These are phyloP conservation scores for Meriones unguiculatus DNA, from an alignment of 2,113 vertebrate species.

Conservation along the genomic window DNA sequence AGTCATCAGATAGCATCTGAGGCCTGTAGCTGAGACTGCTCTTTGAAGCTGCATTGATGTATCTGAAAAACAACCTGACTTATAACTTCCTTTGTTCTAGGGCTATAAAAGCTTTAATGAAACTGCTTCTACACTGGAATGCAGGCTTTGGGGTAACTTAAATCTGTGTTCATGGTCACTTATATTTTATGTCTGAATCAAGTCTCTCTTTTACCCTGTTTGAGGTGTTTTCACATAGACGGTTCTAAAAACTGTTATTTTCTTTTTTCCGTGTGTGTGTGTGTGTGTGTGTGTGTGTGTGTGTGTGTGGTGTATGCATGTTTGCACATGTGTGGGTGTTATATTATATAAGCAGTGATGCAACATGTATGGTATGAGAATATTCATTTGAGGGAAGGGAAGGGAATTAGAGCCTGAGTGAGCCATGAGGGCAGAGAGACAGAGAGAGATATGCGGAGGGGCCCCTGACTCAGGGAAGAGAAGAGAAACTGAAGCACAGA, in stretches of 20 bases:
- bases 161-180: background rate
- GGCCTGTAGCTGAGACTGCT: background rate
- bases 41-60: too few species aligned
- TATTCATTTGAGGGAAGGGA: too few species aligned
- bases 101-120: background rate
- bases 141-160: background rate
- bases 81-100: background rate
- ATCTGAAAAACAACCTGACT: background rate
- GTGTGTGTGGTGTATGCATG: background rate
- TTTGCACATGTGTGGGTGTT: background rate
- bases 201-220: too few species aligned
- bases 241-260: background rate
- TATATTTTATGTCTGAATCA: background rate
- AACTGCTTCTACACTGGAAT: background rate
- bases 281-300: background rate
- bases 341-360: too few species aligned
- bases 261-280: background rate
- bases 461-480: too few species aligned
- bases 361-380: too few species aligned
- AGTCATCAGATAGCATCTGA: background rate
- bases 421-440: too few species aligned
- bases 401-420: too few species aligned
- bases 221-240: background rate
- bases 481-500: too few species aligned
- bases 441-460: too few species aligned